A percentile compares a stretch with the other conserved stretches of the same genome.
Conservation (phyloP, 2,113 vertebrate species). For the Shinisaurus crocodilurus region DNA sequence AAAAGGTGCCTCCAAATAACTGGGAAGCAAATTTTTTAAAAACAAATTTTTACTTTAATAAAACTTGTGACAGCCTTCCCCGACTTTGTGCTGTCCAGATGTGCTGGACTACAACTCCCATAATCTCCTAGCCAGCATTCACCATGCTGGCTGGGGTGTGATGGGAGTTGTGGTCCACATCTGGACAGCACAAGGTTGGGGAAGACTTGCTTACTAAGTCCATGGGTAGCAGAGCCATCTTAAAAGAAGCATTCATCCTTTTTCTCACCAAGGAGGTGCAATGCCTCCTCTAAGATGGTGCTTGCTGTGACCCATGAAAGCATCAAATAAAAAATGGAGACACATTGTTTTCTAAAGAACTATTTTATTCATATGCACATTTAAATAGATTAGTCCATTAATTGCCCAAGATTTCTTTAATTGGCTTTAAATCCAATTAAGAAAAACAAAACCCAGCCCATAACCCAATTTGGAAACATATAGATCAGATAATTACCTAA, state of each 20-base stretch:
- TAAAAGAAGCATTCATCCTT: background rate
- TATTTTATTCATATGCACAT: background rate
- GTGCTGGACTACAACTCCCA: no score
- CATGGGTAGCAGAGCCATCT: background rate
- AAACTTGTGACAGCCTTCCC: background rate
- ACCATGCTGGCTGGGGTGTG: no score
- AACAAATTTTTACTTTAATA: background rate
- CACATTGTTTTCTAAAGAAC: background rate
- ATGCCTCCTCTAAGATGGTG: background rate
- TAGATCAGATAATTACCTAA: slow-evolving; percentile 77
- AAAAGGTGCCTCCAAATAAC: background rate
- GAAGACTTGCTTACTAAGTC: no score
- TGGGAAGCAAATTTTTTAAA: background rate
- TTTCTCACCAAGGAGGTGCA: background rate
- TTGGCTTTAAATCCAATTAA: background rate
- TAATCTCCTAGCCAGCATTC: no score
- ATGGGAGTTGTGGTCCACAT: no score
- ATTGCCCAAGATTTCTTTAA: background rate
- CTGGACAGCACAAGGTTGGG: no score
- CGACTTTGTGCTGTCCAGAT: no score
- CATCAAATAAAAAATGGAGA: background rate
- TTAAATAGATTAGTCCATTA: background rate
- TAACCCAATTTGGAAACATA: slow-evolving; percentile 47
- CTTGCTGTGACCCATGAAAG: background rate
- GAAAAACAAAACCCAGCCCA: background rate